Base-by-base conservation (phyloP, 2,797 vertebrate species). In the Peromyscus aztecus region DNA sequence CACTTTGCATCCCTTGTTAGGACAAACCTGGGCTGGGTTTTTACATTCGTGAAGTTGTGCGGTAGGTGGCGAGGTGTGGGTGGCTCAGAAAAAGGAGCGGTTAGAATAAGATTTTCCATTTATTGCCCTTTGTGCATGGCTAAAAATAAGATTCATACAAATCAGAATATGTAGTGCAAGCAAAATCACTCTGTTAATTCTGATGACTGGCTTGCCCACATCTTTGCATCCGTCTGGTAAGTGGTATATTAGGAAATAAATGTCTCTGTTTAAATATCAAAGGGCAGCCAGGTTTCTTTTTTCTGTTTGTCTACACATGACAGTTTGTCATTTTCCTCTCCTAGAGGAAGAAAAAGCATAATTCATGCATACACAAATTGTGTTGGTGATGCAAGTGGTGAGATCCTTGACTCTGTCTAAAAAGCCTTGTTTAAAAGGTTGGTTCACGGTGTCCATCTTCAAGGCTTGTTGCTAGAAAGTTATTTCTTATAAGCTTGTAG, bases 31-130 rank as follows among this genome's bases (percentile, higher is more conserved):
- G 97, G 97, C 89, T 98, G 98, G 97, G 98, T 77, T 98, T 98
- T 98, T 98, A 98, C 98, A 77, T 98, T 98, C 98, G 97, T 98
- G 98, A 98, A 98, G 96, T 98, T 98, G 82, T 89, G 94, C 84
- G 98, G 99, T 99, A 99, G 99, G 99, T 99, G 99, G 98, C 98
- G 98, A 98, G 97, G 98, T 98, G 99, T 99, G 98, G 99, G 99
- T 98, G 99, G 99, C 98, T 98, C 98, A 98, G 98, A 99, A 99
- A 99, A 99, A 99, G 97, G 97, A 97, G 98, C 99, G 99, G 99
- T 99, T 99, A 99, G 99, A 99, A 99, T 99, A 99, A 99, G 98
- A 99, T 99, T 99, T 99, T 99, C 99, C 99, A 99, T 99, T 99
- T 98, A 99, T 98, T 99, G 99, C 98, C 98, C 98, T 99, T 99